phyloP scores from a whole-genome alignment of 2,113 vertebrate species.

The Nanger granti region DNA sequence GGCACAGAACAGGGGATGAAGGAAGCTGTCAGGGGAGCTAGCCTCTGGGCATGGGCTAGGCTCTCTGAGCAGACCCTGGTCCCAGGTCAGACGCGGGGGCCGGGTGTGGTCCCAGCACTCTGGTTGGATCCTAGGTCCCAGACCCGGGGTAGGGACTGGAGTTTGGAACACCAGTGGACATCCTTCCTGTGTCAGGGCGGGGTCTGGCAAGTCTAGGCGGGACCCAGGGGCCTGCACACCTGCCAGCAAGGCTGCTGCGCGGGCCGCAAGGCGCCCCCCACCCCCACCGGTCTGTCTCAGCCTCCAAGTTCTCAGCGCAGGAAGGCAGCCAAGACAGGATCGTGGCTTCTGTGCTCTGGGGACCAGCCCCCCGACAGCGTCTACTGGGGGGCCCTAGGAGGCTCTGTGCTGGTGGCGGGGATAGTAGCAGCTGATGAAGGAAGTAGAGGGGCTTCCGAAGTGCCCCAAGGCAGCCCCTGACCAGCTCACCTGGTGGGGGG shows the following conservation, averaged over 20 bases:
- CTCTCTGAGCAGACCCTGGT: not conserved
- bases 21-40: not conserved
- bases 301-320: not conserved
- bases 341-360: not conserved
- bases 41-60: not conserved
- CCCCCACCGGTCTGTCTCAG: rapidly evolving
- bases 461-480: rapidly evolving
- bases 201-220: not conserved
- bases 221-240: not conserved
- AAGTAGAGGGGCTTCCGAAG: not conserved
- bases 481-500: rapidly evolving
- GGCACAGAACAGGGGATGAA: not conserved
- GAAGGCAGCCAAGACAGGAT: rapidly evolving
- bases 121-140: too few relatives aligned
- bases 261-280: not conserved
- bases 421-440: not conserved
- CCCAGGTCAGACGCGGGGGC: not conserved
- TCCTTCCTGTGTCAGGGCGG: not conserved
- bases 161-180: not conserved
- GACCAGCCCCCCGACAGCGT: not conserved
- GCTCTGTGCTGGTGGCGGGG: not conserved
- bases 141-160: not conserved
- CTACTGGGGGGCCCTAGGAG: rapidly evolving
- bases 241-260: not conserved
- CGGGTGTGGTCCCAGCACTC: not conserved